A percentile compares a stretch with the other conserved stretches of the same genome.
phyloP scores from a whole-genome alignment of 2,113 vertebrate genomes.

The Spheniscus mendiculus region DNA sequence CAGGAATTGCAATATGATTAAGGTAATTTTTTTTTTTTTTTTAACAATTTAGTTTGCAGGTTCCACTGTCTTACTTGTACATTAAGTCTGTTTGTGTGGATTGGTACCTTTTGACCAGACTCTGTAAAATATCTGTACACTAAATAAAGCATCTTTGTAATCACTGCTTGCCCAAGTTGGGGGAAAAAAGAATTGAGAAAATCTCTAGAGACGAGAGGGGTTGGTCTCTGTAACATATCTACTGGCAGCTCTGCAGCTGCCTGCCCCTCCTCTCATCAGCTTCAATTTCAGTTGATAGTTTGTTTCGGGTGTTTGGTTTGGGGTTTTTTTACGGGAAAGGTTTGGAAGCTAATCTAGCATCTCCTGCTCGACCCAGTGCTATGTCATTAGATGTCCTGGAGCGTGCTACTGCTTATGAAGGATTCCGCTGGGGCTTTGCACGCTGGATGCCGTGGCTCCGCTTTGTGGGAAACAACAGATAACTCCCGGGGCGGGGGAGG shows the following conservation, averaged over 20 bases:
- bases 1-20: neutral
- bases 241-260: neutral
- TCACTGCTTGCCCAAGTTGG: neutral
- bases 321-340: neutral
- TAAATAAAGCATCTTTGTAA: neutral
- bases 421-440: neutral
- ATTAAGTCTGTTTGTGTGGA: neutral
- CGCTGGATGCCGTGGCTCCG: neutral
- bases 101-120: neutral
- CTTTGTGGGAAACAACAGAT: neutral
- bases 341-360: neutral
- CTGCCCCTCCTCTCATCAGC: neutral
- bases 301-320: neutral
- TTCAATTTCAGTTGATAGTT: neutral
- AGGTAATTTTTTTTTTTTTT: too few species aligned
- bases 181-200: neutral
- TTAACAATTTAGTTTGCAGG: neutral
- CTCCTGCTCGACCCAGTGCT: accelerated
- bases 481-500: accelerated
- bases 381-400: neutral
- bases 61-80: neutral
- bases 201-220: neutral
- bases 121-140: neutral
- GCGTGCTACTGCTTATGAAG: neutral
- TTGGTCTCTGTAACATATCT: neutral